Base-by-base conservation (phyloP, 2,888 invertebrate genomes). In the Cactoblastis cactorum region DNA sequence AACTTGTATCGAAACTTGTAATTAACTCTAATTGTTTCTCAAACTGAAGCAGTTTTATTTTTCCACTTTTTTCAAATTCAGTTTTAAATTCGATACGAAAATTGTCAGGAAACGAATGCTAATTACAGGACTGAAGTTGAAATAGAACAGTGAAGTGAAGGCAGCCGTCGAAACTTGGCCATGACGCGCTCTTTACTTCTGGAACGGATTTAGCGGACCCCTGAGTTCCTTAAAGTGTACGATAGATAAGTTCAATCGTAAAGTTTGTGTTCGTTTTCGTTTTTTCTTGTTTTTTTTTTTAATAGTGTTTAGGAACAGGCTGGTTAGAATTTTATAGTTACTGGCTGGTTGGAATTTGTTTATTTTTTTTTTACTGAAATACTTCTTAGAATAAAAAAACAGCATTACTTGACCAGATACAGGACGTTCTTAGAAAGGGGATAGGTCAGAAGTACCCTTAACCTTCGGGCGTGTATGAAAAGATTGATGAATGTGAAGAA, bases 181-280 rank as follows among this genome's bases (percentile, higher is more conserved):
- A 17, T 15, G 15, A 12, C 43, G 43, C 11, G 17, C 32, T 45
- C 35, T 50, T 49, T 33, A 28, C 50, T 45, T 48, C 41, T 24
- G 45, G 37, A 54, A 49, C 49, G 55, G 57, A 55, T 57, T 59
- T 53, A 53, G 50, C 32, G 47, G 24, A 45, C 43, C 59, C 45
- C 55, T 2, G 51, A 49, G 54, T 46, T 45, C 33, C 39, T 50
- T 53, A 49, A 19, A 41, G 39, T 41, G 39, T 14, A 12, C 19
- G 18, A 19, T 22, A 41, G 39, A 41, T 41, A 22, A 41, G 39
- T 41, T 19, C 2, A n/a, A 38, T 18, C n/a, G 39, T 3, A 41
- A 41, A 41, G 22, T 41, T 41, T 22, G 12, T 6, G 22, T 12
- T 22, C 14, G 5, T 15, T 32, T 33, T 33, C 18, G 22, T 33